Evolutionary conservation across 2,113 vertebrate genomes (phyloP).

Genomic region (Phalacrocorax pelagicus): DNA sequence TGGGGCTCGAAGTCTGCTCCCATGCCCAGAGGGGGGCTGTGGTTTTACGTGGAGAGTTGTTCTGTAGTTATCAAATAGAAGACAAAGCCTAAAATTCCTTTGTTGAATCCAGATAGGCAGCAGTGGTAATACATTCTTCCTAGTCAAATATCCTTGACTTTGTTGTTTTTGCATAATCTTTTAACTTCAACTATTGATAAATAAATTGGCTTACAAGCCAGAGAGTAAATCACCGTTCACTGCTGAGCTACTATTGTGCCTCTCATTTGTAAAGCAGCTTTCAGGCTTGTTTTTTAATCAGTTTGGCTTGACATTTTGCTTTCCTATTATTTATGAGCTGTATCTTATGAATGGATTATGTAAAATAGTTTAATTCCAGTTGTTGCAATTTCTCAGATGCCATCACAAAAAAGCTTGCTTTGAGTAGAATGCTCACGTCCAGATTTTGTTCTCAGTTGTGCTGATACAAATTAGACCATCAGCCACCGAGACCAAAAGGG

Average conservation of each 20-base stretch:
- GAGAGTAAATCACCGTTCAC: conserved; percentile 17
- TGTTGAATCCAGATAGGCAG: not conserved
- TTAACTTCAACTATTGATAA: conserved; percentile 40
- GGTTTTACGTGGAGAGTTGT: not conserved
- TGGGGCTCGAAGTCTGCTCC: not conserved
- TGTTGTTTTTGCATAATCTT: conserved; percentile 12
- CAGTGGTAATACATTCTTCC: not conserved
- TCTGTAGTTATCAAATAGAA: not conserved
- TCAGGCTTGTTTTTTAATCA: conserved; percentile 38
- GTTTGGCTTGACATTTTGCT: conserved; percentile 47
- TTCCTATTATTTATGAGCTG: conserved; percentile 56
- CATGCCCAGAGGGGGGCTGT: not conserved
- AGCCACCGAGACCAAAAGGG: not conserved
- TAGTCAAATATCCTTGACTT: not conserved
- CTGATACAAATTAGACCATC: conserved; percentile 6
- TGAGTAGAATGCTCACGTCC: not conserved
- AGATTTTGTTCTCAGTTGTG: not conserved
- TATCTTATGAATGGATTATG: conserved; percentile 56
- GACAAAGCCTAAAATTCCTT: not conserved
- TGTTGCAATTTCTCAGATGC: conserved; percentile 37
- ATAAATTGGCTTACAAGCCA: conserved; percentile 33
- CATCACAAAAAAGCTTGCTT: not conserved
- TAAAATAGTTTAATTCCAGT: conserved; percentile 54
- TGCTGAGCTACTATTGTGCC: conserved; percentile 26
- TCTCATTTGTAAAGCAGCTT: conserved; percentile 38